A percentile compares a stretch with the other conserved stretches of the same genome.
Evolutionary conservation across 35 echinoderm and acorn worm species (phyloP).

Genomic region (Diadema setosum): DNA sequence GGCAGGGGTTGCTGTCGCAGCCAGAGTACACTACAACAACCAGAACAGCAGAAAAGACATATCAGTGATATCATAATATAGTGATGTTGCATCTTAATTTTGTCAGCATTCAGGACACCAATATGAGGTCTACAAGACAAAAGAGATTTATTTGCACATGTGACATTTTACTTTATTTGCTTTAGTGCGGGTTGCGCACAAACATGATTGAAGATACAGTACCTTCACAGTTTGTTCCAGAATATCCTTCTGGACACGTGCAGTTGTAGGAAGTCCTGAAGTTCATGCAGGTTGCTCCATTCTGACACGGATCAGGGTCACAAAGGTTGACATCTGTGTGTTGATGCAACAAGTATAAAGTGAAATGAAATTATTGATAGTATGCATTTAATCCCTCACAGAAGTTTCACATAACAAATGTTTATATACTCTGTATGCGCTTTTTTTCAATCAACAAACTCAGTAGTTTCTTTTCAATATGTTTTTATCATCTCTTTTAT

Average conservation of each 20-base stretch:
- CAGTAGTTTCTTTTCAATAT: no score
- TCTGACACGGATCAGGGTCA: slow-evolving; percentile 56
- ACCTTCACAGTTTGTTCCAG: slow-evolving; percentile 33
- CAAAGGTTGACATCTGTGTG: slow-evolving; percentile 54
- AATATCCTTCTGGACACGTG: slow-evolving; percentile 39
- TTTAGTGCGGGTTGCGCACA: neutral
- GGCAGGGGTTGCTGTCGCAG: slow-evolving; percentile 43
- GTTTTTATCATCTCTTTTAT: no score
- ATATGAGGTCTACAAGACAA: neutral
- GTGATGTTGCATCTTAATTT: neutral
- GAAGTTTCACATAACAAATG: no score
- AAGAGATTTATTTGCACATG: neutral
- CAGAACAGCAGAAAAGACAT: neutral
- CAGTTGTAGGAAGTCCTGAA: slow-evolving; percentile 26
- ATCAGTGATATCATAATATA: neutral
- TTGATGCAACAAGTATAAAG: neutral
- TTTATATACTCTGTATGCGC: neutral
- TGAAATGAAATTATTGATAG: no score
- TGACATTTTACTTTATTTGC: neutral
- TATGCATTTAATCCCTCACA: no score
- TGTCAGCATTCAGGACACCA: neutral
- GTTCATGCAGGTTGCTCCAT: slow-evolving; percentile 57
- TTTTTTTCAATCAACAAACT: no score
- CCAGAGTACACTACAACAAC: slow-evolving; percentile 10
- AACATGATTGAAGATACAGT: neutral